Percentiles rank a stretch among this genome's conserved stretches.
Evolutionary conservation across 30 jellyfish, hydroid and myxozoan genomes (phyloP).

Genomic region (Chironex yamaguchii): DNA sequence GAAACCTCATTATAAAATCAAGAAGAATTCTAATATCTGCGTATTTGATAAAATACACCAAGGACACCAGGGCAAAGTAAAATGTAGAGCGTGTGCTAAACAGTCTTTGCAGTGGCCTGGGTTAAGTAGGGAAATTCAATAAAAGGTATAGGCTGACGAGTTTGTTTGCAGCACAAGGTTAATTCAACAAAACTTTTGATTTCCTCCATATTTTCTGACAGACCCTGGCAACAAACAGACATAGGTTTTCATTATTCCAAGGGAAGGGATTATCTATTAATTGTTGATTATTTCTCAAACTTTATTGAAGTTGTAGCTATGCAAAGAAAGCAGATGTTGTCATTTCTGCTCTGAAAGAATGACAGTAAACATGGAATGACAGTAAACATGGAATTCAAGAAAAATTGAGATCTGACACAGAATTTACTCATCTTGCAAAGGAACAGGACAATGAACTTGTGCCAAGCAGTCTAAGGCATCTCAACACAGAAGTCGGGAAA

Average conservation of each 20-base stretch:
- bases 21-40: conserved; percentile 20
- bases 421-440: conserved; percentile 8
- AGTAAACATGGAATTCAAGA: conserved; percentile 23
- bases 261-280: conserved; percentile 20
- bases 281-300: conserved; percentile 20
- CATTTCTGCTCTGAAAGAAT: conserved; percentile 15
- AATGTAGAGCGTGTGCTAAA: conserved; percentile 37
- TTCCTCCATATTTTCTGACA: conserved; percentile 36
- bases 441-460: no score
- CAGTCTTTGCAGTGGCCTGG: conserved; percentile 1
- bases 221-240: conserved; percentile 31
- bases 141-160: no score
- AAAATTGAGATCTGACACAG: conserved; percentile 31
- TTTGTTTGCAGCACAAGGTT: conserved; percentile 19
- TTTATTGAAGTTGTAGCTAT: conserved; percentile 40
- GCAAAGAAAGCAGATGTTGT: conserved; percentile 21
- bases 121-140: no score
- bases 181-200: conserved; percentile 10
- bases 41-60: conserved; percentile 32
- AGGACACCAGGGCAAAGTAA: conserved; percentile 31
- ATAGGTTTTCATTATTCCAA: conserved; percentile 18
- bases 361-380: no score
- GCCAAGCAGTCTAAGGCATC: conserved; percentile 28
- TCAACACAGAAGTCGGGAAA: conserved; percentile 4
- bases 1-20: conserved; percentile 18